Percentiles rank a stretch among this genome's conserved stretches.
phyloP scores from a whole-genome alignment of 64 coral and sea anemone species.

The Astreopora myriophthalma region DNA sequence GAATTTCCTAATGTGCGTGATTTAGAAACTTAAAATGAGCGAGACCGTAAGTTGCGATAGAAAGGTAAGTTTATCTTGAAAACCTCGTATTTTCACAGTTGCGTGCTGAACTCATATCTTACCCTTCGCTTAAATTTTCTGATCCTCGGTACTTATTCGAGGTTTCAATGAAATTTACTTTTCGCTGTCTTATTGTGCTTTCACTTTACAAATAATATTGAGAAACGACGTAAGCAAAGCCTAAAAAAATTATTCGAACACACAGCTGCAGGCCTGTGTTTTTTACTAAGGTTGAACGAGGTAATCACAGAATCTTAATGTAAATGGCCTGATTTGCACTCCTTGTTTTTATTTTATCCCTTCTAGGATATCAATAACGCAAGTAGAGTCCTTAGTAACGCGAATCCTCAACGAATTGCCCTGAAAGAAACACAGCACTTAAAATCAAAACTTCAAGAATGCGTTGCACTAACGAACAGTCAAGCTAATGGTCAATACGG shows the following conservation, averaged over 20 bases:
- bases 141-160: not conserved
- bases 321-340: not conserved
- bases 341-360: not conserved
- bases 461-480: slow-evolving; percentile 6
- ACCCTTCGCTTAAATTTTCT: not conserved
- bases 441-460: slow-evolving; percentile 26
- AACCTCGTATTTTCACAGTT: too few species aligned
- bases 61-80: too few species aligned
- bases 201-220: not conserved
- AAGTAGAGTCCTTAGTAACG: not conserved
- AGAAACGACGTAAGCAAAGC: not conserved
- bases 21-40: not conserved
- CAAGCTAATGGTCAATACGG: not conserved
- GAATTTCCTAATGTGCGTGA: not conserved
- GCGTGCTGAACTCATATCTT: too few species aligned
- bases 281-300: not conserved
- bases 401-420: slow-evolving; percentile 15
- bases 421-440: slow-evolving; percentile 21
- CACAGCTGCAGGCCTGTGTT: not conserved
- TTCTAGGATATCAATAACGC: not conserved
- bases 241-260: not conserved
- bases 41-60: too few species aligned
- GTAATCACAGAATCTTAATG: not conserved
- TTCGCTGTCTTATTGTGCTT: not conserved
- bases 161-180: not conserved